phyloP scores from a whole-genome alignment of 2,113 vertebrate species.

The Oryzias javanicus region DNA sequence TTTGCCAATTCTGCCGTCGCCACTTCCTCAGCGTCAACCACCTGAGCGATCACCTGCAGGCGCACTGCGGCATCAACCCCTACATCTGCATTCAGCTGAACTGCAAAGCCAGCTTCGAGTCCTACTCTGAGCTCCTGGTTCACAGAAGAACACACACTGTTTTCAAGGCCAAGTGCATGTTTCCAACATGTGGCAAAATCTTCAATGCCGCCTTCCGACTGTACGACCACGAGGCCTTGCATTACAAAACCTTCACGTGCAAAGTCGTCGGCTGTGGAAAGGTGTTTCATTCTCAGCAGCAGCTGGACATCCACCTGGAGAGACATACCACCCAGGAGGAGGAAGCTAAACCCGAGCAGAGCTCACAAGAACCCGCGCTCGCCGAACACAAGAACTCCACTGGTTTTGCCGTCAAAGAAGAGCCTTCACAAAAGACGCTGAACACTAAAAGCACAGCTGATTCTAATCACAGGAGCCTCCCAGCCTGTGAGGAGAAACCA shows the following conservation, averaged over 20 bases:
- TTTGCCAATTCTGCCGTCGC: slow-evolving; percentile 96
- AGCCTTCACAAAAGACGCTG: slow-evolving; percentile 2
- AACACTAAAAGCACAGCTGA: slow-evolving; percentile 4
- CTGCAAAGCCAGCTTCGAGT: slow-evolving; percentile 93
- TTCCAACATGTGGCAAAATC: slow-evolving; percentile 91
- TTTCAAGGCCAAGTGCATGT: slow-evolving; percentile 95
- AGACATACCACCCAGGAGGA: slow-evolving; percentile 72
- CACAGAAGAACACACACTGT: slow-evolving; percentile 87
- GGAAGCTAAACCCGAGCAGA: slow-evolving; percentile 43
- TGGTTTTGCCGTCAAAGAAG: slow-evolving; percentile 8
- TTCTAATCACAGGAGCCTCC: slow-evolving; percentile 8
- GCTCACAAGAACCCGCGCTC: slow-evolving; percentile 21
- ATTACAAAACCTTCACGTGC: slow-evolving; percentile 97
- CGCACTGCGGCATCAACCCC: slow-evolving; percentile 93
- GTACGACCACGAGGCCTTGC: slow-evolving; percentile 95
- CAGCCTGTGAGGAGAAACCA: slow-evolving; percentile 45
- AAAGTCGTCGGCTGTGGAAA: slow-evolving; percentile 85
- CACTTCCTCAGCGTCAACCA: slow-evolving; percentile 93
- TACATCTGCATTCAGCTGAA: slow-evolving; percentile 97
- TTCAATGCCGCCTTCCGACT: slow-evolving; percentile 92
- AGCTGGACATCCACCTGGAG: slow-evolving; percentile 86
- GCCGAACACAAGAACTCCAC: slow-evolving; percentile 37
- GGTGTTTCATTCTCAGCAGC: slow-evolving; percentile 87
- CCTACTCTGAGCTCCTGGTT: slow-evolving; percentile 87
- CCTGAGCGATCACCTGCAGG: slow-evolving; percentile 94